These are phyloP conservation scores for Turdus rufiventris DNA, from an alignment of 2,113 vertebrate genomes.

Conservation along the genomic window DNA sequence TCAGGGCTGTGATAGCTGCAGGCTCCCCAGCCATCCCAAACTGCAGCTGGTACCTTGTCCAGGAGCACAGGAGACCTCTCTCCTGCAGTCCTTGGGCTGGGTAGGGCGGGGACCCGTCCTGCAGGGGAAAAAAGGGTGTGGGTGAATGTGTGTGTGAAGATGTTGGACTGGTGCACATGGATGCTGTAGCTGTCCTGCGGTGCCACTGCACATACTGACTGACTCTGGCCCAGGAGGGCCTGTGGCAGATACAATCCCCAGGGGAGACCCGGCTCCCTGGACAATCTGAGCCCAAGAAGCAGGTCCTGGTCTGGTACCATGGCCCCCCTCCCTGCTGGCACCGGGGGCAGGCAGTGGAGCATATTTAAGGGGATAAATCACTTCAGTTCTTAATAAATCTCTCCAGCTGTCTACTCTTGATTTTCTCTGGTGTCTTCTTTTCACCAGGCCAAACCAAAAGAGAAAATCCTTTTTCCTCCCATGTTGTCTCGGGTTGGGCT, in stretches of 20 bases:
- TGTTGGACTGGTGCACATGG: neutral
- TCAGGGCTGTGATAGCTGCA: neutral
- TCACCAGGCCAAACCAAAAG: accelerated
- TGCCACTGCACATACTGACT: neutral
- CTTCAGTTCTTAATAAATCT: conserved; percentile 25
- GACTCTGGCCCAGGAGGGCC: neutral
- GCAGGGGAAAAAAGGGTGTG: neutral
- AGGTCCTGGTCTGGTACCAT: neutral
- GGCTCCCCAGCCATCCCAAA: neutral
- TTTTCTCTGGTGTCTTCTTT: neutral
- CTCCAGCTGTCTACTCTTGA: neutral
- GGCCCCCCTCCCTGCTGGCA: neutral
- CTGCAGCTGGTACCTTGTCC: neutral
- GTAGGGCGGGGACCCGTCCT: neutral
- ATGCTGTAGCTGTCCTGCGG: neutral
- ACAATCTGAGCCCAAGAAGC: conserved; percentile 20
- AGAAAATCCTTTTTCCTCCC: neutral
- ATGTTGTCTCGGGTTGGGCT: neutral
- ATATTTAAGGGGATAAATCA: neutral
- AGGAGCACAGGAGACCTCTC: neutral
- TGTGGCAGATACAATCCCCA: neutral
- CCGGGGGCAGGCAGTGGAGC: neutral
- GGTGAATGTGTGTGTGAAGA: neutral
- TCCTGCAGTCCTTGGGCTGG: neutral
- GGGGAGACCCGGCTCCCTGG: neutral